Evolutionary conservation across 2,113 vertebrate species (phyloP).

Genomic region (Dromiciops gliroides): DNA sequence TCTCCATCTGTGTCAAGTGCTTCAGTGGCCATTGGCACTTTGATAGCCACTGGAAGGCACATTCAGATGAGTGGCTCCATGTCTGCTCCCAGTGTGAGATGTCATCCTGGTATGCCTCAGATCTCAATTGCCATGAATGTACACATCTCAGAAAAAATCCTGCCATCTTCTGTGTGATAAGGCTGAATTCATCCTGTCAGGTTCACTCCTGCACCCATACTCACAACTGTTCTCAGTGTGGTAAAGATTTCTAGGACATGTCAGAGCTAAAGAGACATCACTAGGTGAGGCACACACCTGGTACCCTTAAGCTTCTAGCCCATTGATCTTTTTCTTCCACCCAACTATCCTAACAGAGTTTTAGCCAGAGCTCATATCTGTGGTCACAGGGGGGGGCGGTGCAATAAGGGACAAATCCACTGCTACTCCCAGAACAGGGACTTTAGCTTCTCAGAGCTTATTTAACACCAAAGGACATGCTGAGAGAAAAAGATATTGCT

Average conservation of each 20-base stretch:
- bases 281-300: too few species aligned
- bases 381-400: too few species aligned
- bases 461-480: constrained; percentile 46
- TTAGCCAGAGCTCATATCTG: too few species aligned
- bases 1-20: constrained; percentile 41
- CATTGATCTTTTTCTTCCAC: too few species aligned
- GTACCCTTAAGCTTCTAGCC: too few species aligned
- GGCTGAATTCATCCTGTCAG: background rate
- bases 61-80: background rate
- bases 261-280: too few species aligned
- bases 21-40: background rate
- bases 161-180: background rate
- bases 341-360: too few species aligned
- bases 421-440: too few species aligned
- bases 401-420: too few species aligned
- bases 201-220: too few species aligned
- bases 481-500: constrained; percentile 55
- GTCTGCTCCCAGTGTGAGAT: constrained; percentile 21
- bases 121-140: background rate
- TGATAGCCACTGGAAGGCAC: background rate
- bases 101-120: background rate
- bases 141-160: background rate
- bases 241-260: background rate
- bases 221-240: background rate
- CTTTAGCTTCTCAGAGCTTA: background rate